A percentile compares a stretch with the other conserved stretches of the same genome.
Evolutionary conservation across 2,888 invertebrate genomes (phyloP).

Genomic region (Aporophyla lueneburgensis): DNA sequence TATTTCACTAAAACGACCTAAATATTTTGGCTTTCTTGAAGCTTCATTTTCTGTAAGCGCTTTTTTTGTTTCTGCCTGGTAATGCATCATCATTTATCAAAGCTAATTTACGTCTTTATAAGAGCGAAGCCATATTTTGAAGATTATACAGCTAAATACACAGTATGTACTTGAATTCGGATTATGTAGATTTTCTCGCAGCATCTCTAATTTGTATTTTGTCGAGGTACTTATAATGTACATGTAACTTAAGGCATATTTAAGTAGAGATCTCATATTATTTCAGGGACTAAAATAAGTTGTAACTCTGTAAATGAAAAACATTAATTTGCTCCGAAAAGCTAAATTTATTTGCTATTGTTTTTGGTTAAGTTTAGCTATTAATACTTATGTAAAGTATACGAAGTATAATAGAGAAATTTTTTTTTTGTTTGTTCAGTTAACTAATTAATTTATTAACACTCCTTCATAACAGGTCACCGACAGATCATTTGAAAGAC

Average conservation of each 20-base stretch:
- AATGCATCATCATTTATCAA: conserved; percentile 19
- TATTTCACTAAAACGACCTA: background rate
- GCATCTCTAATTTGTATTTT: background rate
- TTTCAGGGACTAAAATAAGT: background rate
- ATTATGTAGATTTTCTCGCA: background rate
- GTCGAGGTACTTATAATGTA: background rate
- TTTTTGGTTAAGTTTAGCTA: no score
- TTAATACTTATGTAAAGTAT: no score
- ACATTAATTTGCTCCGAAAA: no score
- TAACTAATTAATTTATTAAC: no score
- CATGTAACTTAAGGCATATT: background rate
- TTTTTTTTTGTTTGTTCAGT: no score
- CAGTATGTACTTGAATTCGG: background rate
- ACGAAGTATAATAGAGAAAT: no score
- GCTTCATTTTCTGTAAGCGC: background rate
- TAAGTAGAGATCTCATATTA: background rate
- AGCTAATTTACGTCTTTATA: conserved; percentile 15
- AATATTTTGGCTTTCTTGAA: background rate
- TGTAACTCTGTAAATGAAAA: no score
- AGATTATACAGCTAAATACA: background rate
- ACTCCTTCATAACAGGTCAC: no score
- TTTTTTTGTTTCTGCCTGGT: conserved; percentile 6
- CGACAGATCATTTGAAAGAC: no score
- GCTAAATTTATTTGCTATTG: no score
- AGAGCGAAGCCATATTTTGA: background rate